Percentiles rank a stretch among this genome's conserved stretches.
phyloP scores from a whole-genome alignment of 2,888 invertebrate species.

The Choristoneura rosaceana region DNA sequence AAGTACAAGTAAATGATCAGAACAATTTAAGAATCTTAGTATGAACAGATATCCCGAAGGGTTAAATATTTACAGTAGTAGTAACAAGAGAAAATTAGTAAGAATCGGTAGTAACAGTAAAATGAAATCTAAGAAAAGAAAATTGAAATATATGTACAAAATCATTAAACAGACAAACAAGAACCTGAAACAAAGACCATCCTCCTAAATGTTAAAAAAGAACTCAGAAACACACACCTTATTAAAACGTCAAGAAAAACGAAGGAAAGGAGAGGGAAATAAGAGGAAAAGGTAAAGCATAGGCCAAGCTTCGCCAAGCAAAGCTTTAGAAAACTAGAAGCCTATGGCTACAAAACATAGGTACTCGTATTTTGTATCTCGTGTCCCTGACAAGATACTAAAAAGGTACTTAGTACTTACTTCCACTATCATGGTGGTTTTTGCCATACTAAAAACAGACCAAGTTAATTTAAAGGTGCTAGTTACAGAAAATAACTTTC shows the following conservation, averaged over 20 bases:
- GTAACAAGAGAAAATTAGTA: too few relatives aligned
- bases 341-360: slow-evolving; percentile 7
- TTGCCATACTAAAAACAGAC: neutral
- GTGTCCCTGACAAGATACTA: neutral
- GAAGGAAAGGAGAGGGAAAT: slow-evolving; percentile 43
- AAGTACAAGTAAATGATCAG: too few relatives aligned
- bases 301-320: slow-evolving; percentile 48
- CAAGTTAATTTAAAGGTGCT: slow-evolving; percentile 1
- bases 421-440: neutral
- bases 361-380: neutral
- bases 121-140: neutral
- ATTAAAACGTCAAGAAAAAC: slow-evolving; percentile 29
- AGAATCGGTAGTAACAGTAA: neutral
- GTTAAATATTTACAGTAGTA: too few relatives aligned
- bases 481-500: slow-evolving; percentile 1
- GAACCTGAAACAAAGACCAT: slow-evolving; percentile 3
- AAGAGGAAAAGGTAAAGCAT: slow-evolving; percentile 46
- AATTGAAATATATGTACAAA: neutral
- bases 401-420: neutral
- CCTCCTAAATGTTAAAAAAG: neutral
- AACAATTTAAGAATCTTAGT: too few relatives aligned
- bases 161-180: neutral
- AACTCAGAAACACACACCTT: slow-evolving; percentile 26
- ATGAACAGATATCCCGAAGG: too few relatives aligned
- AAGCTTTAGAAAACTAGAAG: slow-evolving; percentile 55